Base-by-base conservation (phyloP, 2,113 vertebrate species). In the Lethenteron camtschaticum region DNA sequence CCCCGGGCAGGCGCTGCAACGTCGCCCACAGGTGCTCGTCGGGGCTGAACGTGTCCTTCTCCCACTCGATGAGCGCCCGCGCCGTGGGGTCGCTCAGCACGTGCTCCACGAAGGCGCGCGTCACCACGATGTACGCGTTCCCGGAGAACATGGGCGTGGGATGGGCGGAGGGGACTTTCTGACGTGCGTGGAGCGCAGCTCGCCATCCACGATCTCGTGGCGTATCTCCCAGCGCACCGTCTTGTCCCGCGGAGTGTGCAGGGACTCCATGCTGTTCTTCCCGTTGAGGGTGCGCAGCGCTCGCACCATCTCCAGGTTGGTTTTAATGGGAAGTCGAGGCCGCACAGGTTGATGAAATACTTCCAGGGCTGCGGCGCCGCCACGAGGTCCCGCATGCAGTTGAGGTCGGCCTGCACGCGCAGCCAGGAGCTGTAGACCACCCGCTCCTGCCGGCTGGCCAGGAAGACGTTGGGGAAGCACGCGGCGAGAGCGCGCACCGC, bases 11-110 rank as follows among this genome's bases (percentile, higher is more conserved):
- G 14, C 89, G 81, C 69, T 85, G 84, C 9, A 96, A 76, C 1
- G 90, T 95, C 59, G 91, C 89, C 91, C 91, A 96, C 14, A 96
- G 71, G 55, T 87, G 84, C 58, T 96, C 91, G 8, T 96, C 90
- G 0, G 91, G 90, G 71, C 90, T 95, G 70, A 86, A 89, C 0
- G 87, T 92, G 75, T 96, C 91, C 73, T 86, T 85, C 57, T 76
- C 80, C 90, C 90, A 95, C 60, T 91, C 84, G 0, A 91, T 72
- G 3, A 95, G 75, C 1, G 55, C 68, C 41, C 71, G 82, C 2
- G 71, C 79, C 0, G 71, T 75, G 14, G 75, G 76, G 72, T 78
- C 76, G 68, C 79, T 5, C 3, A 88, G 76, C 20, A 91, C 3
- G 2, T 89, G 78, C 12, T 72, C 75, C 72, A 95, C 82, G 56